A percentile compares a stretch with the other conserved stretches of the same genome.
These are phyloP conservation scores for Holothuria scabra DNA, from an alignment of 53 echinoderm and acorn worm genomes.

Conservation along the genomic window DNA sequence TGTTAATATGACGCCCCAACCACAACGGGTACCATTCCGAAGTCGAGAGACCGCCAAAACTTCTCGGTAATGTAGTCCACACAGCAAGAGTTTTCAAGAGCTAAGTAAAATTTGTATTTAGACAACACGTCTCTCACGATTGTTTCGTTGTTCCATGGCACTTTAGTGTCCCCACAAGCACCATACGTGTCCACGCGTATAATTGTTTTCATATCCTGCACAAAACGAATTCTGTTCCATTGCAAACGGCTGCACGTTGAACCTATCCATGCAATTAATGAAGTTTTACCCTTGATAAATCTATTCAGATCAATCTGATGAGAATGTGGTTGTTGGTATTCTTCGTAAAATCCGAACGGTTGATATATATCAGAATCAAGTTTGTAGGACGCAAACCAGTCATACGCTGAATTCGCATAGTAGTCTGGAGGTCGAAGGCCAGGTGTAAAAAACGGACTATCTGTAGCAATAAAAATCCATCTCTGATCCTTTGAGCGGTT, in stretches of 20 bases:
- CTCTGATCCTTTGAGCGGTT: not conserved
- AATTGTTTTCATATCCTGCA: not conserved
- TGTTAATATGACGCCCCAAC: constrained; percentile 5
- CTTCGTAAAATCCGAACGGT: constrained; percentile 8
- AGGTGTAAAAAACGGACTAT: constrained; percentile 3
- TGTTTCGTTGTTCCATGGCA: not conserved
- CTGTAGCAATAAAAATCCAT: not conserved
- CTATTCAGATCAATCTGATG: not conserved
- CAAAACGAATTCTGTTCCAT: not conserved
- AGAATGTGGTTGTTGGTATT: not conserved
- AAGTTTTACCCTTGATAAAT: not conserved
- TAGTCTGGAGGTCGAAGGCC: constrained; percentile 1
- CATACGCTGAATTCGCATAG: not conserved
- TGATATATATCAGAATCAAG: constrained; percentile 20
- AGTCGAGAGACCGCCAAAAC: constrained; percentile 8
- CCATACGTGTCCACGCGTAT: not conserved
- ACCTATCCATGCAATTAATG: not conserved
- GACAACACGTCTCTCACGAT: not conserved
- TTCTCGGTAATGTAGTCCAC: constrained; percentile 12
- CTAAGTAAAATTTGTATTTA: constrained; percentile 1
- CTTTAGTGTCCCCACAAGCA: not conserved
- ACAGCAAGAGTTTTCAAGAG: constrained; percentile 20
- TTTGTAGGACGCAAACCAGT: constrained; percentile 33
- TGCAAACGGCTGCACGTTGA: not conserved
- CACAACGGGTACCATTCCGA: constrained; percentile 7